Conservation (phyloP, 1,140 invertebrate genomes). For the Drosophila saltans region DNA sequence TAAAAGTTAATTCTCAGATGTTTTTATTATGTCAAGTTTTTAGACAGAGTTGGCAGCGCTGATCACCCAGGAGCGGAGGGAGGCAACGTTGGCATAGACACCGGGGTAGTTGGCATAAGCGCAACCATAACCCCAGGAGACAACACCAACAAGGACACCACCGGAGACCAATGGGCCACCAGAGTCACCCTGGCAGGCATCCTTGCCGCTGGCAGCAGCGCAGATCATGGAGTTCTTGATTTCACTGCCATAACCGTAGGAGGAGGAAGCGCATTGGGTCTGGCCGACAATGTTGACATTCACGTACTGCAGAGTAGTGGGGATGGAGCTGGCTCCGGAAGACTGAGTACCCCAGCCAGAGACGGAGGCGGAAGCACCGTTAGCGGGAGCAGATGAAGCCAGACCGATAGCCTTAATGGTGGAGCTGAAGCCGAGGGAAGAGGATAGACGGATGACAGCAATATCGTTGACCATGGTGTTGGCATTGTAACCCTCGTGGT, state of each 20-base stretch:
- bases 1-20: neutral
- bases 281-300: constrained; percentile 60
- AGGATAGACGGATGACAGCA: constrained; percentile 83
- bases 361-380: constrained; percentile 65
- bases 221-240: constrained; percentile 83
- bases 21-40: neutral
- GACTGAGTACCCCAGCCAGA: constrained; percentile 84
- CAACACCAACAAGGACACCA: constrained; percentile 84
- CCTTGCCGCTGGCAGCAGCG: constrained; percentile 71
- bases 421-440: constrained; percentile 61
- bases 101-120: constrained; percentile 85
- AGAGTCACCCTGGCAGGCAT: constrained; percentile 83
- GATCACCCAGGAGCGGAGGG: constrained; percentile 57
- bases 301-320: constrained; percentile 61
- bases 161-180: constrained; percentile 83
- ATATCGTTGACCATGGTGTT: constrained; percentile 84
- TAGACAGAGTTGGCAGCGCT: constrained; percentile 40
- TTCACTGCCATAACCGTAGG: constrained; percentile 58
- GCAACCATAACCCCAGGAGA: constrained; percentile 87
- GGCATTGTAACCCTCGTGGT: constrained; percentile 69
- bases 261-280: constrained; percentile 35
- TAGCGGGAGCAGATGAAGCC: constrained; percentile 56
- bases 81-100: constrained; percentile 85
- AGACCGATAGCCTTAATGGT: constrained; percentile 80
- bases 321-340: constrained; percentile 45